phyloP scores from a whole-genome alignment of 2,113 vertebrate genomes.

The Hucho hucho region DNA sequence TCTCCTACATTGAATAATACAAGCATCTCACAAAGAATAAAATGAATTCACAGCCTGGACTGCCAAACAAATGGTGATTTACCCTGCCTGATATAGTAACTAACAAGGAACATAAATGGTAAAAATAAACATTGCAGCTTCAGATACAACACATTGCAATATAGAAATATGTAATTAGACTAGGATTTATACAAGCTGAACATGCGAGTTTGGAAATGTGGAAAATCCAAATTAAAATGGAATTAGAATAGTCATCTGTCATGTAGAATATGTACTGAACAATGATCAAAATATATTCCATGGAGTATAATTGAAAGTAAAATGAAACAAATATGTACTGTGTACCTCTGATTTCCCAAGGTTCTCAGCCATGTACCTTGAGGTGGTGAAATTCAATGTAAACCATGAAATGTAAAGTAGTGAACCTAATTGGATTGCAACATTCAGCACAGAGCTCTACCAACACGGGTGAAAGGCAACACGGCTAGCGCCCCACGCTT shows the following conservation, averaged over 20 bases:
- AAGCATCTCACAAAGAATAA: constrained; percentile 49
- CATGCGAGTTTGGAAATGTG: constrained; percentile 29
- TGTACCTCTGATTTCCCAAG: constrained; percentile 46
- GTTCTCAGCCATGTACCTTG: constrained; percentile 38
- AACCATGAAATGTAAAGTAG: constrained; percentile 59
- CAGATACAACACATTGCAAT: constrained; percentile 26
- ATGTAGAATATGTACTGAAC: constrained; percentile 49
- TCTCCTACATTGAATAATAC: constrained; percentile 58
- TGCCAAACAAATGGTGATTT: constrained; percentile 49
- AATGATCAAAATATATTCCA: constrained; percentile 44
- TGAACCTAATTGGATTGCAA: constrained; percentile 60
- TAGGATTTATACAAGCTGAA: constrained; percentile 33
- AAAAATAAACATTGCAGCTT: constrained; percentile 18
- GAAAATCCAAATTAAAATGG: constrained; percentile 57
- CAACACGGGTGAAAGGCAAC: constrained; percentile 31
- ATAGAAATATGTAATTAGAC: constrained; percentile 21
- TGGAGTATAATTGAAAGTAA: constrained; percentile 45
- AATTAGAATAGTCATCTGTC: constrained; percentile 51
- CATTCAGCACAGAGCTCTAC: constrained; percentile 37
- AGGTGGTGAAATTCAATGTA: constrained; percentile 51
- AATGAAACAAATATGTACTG: constrained; percentile 12
- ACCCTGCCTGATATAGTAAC: constrained; percentile 54
- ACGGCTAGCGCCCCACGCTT: constrained; percentile 9
- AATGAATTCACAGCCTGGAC: constrained; percentile 58
- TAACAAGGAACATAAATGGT: constrained; percentile 40